A percentile compares a stretch with the other conserved stretches of the same genome.
Conservation (phyloP, 2,113 vertebrate genomes). For the Cryptoleucopteryx plumbea region DNA sequence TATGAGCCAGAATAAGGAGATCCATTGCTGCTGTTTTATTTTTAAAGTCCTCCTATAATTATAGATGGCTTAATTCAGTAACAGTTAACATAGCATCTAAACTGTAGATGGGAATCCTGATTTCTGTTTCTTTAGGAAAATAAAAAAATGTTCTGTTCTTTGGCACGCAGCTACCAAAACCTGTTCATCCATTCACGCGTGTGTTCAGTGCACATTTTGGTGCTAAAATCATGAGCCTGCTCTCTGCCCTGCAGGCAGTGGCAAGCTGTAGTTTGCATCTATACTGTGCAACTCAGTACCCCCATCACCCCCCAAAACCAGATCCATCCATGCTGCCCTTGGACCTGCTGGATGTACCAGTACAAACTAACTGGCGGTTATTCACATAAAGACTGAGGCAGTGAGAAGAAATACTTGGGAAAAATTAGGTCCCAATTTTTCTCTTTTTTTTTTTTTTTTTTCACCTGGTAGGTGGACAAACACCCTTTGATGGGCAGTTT, state of each 20-base stretch:
- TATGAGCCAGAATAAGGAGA: accelerated
- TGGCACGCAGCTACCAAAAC: background rate
- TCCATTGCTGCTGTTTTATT: background rate
- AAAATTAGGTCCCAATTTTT: background rate
- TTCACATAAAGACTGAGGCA: background rate
- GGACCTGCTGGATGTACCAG: background rate
- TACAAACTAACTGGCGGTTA: background rate
- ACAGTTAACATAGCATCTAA: accelerated
- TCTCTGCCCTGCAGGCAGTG: background rate
- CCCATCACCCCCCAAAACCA: background rate
- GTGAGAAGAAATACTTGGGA: background rate
- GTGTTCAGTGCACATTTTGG: background rate
- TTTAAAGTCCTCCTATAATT: background rate
- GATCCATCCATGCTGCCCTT: no score
- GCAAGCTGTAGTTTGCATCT: background rate
- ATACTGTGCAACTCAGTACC: background rate
- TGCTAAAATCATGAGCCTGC: background rate
- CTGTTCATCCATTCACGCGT: accelerated
- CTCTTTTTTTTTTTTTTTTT: no score
- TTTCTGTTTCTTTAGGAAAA: background rate
- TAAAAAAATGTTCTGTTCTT: background rate
- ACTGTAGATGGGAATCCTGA: background rate
- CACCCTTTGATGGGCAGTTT: background rate
- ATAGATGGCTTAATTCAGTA: background rate
- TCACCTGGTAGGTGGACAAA: background rate